These are phyloP conservation scores for Notamacropus eugenii DNA, from an alignment of 2,797 vertebrate species.

Conservation along the genomic window DNA sequence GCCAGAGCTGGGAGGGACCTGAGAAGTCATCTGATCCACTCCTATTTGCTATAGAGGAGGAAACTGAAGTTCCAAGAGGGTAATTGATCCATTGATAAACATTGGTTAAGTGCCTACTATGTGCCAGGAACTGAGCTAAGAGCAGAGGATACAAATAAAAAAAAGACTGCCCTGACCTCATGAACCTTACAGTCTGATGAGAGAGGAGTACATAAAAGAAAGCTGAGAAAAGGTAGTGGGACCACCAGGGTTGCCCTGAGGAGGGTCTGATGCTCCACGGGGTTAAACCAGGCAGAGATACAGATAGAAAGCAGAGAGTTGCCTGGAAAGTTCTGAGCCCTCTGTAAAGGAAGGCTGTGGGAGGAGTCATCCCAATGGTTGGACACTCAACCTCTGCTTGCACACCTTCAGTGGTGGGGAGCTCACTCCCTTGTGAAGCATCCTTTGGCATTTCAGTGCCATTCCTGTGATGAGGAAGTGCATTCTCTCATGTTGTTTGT, in stretches of 20 bases:
- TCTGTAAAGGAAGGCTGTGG: not conserved
- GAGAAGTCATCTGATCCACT: not conserved
- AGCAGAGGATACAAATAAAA: not conserved
- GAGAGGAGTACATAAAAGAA: not conserved
- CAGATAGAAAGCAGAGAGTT: not conserved
- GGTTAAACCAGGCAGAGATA: not conserved
- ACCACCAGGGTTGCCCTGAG: not conserved
- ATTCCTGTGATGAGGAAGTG: not conserved
- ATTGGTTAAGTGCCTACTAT: not conserved
- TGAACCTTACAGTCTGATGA: not conserved
- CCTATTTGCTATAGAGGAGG: not conserved
- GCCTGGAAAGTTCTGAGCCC: not conserved
- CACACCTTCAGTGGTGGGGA: not conserved
- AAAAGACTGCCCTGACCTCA: not conserved
- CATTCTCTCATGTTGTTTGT: not conserved
- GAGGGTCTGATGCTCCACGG: not conserved
- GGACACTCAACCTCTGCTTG: not conserved
- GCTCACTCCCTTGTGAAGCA: not conserved
- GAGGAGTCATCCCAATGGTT: not conserved
- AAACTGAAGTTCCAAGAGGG: not conserved
- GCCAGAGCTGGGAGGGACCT: not conserved
- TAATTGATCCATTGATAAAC: not conserved
- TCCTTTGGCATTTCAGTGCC: not conserved
- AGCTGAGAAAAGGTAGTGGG: not conserved
- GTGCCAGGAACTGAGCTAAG: not conserved